Percentiles rank a stretch among this genome's conserved stretches.
phyloP scores from a whole-genome alignment of 2,888 invertebrate genomes.

The Tetranychus truncatus region DNA sequence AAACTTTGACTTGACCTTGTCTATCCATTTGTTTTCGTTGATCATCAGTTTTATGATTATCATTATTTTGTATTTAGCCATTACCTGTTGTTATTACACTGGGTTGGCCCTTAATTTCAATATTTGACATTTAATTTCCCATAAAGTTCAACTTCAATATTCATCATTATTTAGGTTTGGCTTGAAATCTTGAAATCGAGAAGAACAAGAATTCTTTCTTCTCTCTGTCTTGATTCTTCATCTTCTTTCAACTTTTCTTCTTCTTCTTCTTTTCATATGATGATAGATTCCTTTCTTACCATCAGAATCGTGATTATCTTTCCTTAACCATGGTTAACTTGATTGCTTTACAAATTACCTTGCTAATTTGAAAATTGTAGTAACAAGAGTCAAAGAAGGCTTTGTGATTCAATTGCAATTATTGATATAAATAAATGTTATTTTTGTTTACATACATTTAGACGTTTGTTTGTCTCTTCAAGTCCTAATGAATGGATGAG shows the following conservation, averaged over 20 bases:
- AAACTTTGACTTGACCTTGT: not conserved
- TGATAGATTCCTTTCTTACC: not conserved
- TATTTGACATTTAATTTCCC: too few relatives aligned
- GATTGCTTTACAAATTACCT: not conserved
- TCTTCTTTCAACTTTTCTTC: not conserved
- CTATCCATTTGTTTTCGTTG: not conserved
- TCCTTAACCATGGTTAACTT: not conserved
- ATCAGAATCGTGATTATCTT: not conserved
- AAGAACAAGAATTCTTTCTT: too few relatives aligned
- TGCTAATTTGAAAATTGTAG: not conserved
- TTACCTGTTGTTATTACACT: too few relatives aligned
- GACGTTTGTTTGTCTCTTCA: not conserved
- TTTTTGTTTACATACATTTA: not conserved
- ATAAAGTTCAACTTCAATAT: too few relatives aligned
- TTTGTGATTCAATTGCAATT: not conserved
- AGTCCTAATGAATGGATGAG: not conserved
- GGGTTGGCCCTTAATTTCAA: too few relatives aligned
- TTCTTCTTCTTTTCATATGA: not conserved
- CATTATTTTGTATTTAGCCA: not conserved
- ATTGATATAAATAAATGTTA: not conserved
- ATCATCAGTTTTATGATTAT: not conserved
- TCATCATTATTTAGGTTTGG: too few relatives aligned
- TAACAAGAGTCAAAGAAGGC: too few relatives aligned
- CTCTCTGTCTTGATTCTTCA: not conserved
- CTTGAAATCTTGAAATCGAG: too few relatives aligned